Base-by-base conservation (phyloP, 2,797 vertebrate genomes). In the Bovichtus diacanthus region DNA sequence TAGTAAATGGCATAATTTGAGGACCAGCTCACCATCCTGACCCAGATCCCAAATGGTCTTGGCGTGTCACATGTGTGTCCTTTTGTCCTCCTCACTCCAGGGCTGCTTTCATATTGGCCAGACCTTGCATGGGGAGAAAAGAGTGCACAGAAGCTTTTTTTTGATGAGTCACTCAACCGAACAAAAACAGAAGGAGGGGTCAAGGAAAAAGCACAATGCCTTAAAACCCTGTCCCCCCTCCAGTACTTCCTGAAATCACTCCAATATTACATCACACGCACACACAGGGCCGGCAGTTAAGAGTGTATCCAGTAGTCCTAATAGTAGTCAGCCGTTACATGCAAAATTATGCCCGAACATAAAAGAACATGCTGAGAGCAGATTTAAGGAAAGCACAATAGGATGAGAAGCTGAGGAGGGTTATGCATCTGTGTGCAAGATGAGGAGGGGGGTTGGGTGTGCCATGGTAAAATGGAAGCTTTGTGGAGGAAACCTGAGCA, bases 111-210 rank as follows among this genome's bases (percentile, higher is more conserved):
- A 87, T 82, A 84, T 78, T 81, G 85, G 66, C 78, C 69, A 81
- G 84, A 85, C 80, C 82, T 83, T 75, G 60, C 73, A 83, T 60
- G 36, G 64, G 58, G 66, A 81, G 61, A 85, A 84, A 82, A 82
- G 79, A 70, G 70, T 59, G 60, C 82, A 81, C 77, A 65, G 67
- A 71, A 79, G 41, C 66, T 81, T 87, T 84, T 49, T 76, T 93
- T 88, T 90, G 90, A 93, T 93, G 91, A 92, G 92, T 93, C 94
- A 93, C 84, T 94, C 85, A 92, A 90, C 85, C 84, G 79, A 85
- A 86, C 80, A 92, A 86, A 90, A 90, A 84, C 76, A 82, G 75
- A 49, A 87, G 83, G 80, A 84, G 83, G 83, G 60, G 54, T 69
- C 66, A 73, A 80, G 78, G 36, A 73, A 76, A 78, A 66, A 88